A percentile compares a stretch with the other conserved stretches of the same genome.
phyloP scores from a whole-genome alignment of 2,888 invertebrate genomes.

The Argyresthia goedartella region DNA sequence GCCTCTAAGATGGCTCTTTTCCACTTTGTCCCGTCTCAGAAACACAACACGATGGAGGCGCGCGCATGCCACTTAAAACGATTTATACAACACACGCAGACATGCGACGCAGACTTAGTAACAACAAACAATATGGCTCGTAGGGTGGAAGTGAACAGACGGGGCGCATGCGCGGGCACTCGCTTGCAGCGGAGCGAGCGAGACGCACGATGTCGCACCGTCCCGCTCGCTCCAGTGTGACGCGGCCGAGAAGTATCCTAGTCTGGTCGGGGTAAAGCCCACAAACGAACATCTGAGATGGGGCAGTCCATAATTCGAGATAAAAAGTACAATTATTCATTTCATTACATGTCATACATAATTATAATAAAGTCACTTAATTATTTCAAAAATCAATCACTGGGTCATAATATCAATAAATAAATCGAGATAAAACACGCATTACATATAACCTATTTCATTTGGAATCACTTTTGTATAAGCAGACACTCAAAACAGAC shows the following conservation, averaged over 20 bases:
- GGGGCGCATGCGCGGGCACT: conserved; percentile 20
- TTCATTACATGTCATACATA: neutral
- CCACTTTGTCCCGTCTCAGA: conserved; percentile 82
- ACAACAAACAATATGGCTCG: conserved; percentile 14
- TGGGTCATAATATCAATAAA: conserved; percentile 1
- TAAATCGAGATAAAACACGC: neutral
- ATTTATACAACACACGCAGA: no score
- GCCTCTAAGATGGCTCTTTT: conserved; percentile 92
- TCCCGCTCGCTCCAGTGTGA: conserved; percentile 41
- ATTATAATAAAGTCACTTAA: neutral
- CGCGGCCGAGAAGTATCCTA: conserved; percentile 50
- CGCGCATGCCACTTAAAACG: conserved; percentile 26
- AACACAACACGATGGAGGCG: conserved; percentile 86
- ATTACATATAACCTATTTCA: neutral
- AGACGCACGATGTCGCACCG: conserved; percentile 19
- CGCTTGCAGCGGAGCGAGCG: conserved; percentile 41
- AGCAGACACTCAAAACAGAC: conserved; percentile 21
- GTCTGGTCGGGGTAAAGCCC: conserved; percentile 28
- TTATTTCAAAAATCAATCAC: conserved; percentile 1
- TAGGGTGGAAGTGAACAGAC: conserved; percentile 11
- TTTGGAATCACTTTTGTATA: neutral
- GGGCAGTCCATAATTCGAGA: conserved; percentile 48
- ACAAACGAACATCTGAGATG: conserved; percentile 41
- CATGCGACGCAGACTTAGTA: conserved; percentile 16
- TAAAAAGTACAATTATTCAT: conserved; percentile 16